These are phyloP conservation scores for Orius insidiosus DNA, from an alignment of 1,140 invertebrate genomes.

Conservation along the genomic window DNA sequence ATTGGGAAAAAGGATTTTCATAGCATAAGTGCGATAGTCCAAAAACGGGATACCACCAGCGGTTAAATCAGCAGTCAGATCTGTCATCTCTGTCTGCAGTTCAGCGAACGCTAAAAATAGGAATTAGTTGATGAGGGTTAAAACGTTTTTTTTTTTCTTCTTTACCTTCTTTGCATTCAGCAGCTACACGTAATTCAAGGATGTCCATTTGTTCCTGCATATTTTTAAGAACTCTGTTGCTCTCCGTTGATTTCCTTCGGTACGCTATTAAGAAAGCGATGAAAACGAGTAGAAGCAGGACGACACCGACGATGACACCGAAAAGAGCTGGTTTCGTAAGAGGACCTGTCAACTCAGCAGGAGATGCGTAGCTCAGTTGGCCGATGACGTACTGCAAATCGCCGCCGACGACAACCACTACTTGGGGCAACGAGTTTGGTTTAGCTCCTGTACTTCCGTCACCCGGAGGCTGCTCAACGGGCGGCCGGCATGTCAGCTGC, in stretches of 20 bases:
- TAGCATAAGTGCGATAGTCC: conserved; percentile 91
- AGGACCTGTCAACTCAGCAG: conserved; percentile 55
- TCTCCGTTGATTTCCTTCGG: conserved; percentile 80
- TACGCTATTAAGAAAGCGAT: conserved; percentile 71
- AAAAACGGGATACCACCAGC: conserved; percentile 89
- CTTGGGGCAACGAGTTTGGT: conserved; percentile 62
- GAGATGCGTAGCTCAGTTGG: no score
- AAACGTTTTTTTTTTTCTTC: conserved; percentile 1
- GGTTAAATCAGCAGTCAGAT: conserved; percentile 88
- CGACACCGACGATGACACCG: conserved; percentile 57
- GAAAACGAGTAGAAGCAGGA: conserved; percentile 64
- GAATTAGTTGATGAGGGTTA: conserved; percentile 1
- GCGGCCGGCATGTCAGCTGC: conserved; percentile 80
- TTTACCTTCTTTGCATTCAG: conserved; percentile 84
- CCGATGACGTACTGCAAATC: conserved; percentile 77
- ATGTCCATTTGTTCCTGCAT: conserved; percentile 99
- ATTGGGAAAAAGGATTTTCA: conserved; percentile 96
- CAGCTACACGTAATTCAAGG: conserved; percentile 91
- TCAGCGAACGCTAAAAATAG: conserved; percentile 76
- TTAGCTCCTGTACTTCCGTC: conserved; percentile 71
- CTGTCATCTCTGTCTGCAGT: conserved; percentile 97
- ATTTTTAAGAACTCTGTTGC: conserved; percentile 87
- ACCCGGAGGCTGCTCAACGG: conserved; percentile 70
- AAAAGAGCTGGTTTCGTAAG: conserved; percentile 63
- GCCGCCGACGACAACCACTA: conserved; percentile 80